phyloP scores from a whole-genome alignment of 2,113 vertebrate genomes.

The Anser cygnoides region DNA sequence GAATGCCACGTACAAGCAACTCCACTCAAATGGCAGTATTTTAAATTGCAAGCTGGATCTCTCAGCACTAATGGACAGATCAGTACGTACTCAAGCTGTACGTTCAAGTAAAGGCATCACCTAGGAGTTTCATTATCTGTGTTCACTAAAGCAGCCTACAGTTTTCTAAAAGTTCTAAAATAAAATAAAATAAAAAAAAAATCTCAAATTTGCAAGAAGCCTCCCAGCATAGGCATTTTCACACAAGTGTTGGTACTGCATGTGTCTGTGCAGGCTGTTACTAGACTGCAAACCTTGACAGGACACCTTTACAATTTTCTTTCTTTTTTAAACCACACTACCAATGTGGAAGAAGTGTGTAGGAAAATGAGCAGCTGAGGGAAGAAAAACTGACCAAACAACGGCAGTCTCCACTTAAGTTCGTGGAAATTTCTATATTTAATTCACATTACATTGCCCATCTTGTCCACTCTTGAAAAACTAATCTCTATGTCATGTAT shows the following conservation, averaged over 20 bases:
- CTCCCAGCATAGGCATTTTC: not conserved
- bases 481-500: not conserved
- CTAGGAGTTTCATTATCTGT: not conserved
- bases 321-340: not conserved
- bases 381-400: not conserved
- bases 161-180: not conserved
- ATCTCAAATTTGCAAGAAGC: not conserved
- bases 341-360: not conserved
- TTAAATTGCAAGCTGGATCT: not conserved
- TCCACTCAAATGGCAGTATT: not conserved
- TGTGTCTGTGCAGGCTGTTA: not conserved
- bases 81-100: not conserved
- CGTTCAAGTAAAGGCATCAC: not conserved
- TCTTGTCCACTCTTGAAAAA: constrained; percentile 42
- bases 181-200: not conserved
- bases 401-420: not conserved
- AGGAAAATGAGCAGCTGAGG: not conserved
- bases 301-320: not conserved
- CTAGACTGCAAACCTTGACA: not conserved
- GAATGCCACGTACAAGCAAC: not conserved
- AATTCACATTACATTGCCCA: not conserved
- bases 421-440: constrained; percentile 6
- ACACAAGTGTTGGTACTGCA: not conserved
- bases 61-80: not conserved
- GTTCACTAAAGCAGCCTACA: not conserved